Base-by-base conservation (phyloP, 2,888 invertebrate species). In the Microchrysa polita region DNA sequence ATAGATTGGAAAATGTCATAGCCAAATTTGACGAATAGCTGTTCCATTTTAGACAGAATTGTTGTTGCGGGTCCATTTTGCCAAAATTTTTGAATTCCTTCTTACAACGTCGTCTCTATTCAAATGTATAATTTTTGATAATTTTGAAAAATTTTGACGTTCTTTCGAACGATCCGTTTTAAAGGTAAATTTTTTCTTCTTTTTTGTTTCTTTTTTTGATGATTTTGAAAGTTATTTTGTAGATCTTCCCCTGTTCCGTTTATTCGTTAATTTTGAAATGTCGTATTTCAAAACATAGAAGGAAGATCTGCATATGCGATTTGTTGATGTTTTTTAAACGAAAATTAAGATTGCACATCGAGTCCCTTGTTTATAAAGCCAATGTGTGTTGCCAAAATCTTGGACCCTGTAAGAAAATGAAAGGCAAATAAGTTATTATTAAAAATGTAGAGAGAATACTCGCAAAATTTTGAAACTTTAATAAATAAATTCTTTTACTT, bases 31-130 rank as follows among this genome's bases (percentile, higher is more conserved):
- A 94, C 85, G 95, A 95, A 87, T 95, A 95, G 88, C 94, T 95
- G 91, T 95, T 95, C 95, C 95, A 95, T 90, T 95, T 95, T 82
- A 95, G 90, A 89, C 95, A 95, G 88, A 95, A 95, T 88, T 95
- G 95, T 87, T 95, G 95, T 89, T 95, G 94, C 85, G 93, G 92
- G 90, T 94, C 94, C 95, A 95, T 95, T 87, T 91, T 92, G 90
- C 59, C 42, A 72, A 60, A 59, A 20, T 60, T 57, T 34, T 34
- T 34, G 2, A 5, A 18, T 55, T 42, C 22, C n/a, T 55, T 18
- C 22, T 23, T 74, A 69, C 57, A 57, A 55, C 27, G 48, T 48
- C 42, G 42, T 12, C 16, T 7, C 48, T 48, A n/a, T 69, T 48
- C 61, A 71, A 73, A 73, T 67, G 44, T 53, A 44, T 48, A 67